These are phyloP conservation scores for Amphipoea lucens DNA, from an alignment of 2,888 invertebrate species.

Conservation along the genomic window DNA sequence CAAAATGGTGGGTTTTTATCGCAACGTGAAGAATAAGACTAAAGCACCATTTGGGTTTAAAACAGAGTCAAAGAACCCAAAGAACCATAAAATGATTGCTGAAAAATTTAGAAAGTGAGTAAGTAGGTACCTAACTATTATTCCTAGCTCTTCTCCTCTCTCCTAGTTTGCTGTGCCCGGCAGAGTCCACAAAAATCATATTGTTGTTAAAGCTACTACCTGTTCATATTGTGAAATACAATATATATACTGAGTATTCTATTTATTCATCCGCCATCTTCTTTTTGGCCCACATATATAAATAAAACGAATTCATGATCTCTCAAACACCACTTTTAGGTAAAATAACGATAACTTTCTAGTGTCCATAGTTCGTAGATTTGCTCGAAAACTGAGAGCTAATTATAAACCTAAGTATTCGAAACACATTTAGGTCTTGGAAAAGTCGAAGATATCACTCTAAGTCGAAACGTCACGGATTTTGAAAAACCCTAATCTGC, in stretches of 20 bases:
- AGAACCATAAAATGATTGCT: neutral
- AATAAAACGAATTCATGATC: neutral
- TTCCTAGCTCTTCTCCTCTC: neutral
- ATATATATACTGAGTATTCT: neutral
- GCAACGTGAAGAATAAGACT: neutral
- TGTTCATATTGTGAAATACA: neutral
- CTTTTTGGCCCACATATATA: neutral
- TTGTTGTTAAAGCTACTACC: neutral
- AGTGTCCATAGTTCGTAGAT: neutral
- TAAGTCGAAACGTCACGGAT: neutral
- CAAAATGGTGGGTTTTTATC: neutral
- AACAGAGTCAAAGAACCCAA: neutral
- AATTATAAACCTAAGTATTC: neutral
- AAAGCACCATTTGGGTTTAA: neutral
- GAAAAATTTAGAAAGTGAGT: neutral
- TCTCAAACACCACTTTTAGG: neutral
- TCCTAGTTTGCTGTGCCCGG: neutral
- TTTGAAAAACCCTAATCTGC: neutral
- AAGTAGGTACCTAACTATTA: neutral
- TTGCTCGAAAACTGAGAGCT: neutral
- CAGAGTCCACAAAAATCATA: neutral
- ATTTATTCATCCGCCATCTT: no score
- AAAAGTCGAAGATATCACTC: neutral
- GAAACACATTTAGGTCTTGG: neutral
- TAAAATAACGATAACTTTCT: neutral